These are phyloP conservation scores for Nothocercus nigrocapillus DNA, from an alignment of 2,113 vertebrate genomes.

Conservation along the genomic window DNA sequence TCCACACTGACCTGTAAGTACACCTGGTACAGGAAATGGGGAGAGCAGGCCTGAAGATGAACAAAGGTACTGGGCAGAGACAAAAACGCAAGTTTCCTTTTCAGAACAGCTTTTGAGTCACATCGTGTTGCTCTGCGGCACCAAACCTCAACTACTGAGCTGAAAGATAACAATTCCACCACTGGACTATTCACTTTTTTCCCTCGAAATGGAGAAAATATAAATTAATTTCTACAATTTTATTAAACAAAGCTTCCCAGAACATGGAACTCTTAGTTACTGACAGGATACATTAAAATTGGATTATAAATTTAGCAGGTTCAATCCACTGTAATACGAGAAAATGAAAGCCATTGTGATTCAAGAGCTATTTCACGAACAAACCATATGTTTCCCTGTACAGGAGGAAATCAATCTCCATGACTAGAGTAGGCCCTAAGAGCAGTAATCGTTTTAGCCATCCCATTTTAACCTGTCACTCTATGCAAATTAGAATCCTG, in stretches of 20 bases:
- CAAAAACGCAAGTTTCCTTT: not conserved
- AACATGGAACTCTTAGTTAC: not conserved
- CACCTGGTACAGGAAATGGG: not conserved
- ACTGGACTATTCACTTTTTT: not conserved
- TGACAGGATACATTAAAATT: not conserved
- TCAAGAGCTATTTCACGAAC: not conserved
- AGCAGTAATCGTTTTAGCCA: not conserved
- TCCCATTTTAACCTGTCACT: slow-evolving; percentile 44
- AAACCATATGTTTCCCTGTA: not conserved
- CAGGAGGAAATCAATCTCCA: slow-evolving; percentile 14
- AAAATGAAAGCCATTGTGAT: slow-evolving; percentile 16
- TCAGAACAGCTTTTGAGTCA: not conserved
- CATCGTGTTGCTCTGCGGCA: fast-evolving
- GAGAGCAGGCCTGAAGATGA: not conserved
- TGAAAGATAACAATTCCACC: not conserved
- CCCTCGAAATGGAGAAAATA: not conserved
- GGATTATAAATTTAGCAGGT: not conserved
- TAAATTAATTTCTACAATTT: not conserved
- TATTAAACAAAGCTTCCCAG: not conserved
- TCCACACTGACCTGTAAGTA: not conserved
- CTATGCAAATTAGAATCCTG: slow-evolving; percentile 46
- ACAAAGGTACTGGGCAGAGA: not conserved
- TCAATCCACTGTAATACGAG: not conserved
- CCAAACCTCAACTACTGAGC: not conserved
- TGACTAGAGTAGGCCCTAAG: slow-evolving; percentile 4